Conservation (phyloP, 2,797 vertebrate species). For the Poecilia picta region DNA sequence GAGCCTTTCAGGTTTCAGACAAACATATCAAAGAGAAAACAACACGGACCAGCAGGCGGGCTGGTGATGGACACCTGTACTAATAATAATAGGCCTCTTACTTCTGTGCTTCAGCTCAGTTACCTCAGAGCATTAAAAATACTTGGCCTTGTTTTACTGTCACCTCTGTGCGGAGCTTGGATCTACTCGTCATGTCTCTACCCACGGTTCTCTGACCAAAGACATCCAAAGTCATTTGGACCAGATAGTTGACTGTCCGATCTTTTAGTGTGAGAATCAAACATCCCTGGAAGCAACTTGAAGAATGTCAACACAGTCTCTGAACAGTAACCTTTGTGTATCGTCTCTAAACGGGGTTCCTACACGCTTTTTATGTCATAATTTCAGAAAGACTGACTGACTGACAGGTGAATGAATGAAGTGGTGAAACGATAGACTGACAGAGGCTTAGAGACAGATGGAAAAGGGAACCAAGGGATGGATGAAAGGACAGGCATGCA, state of each 20-base stretch:
- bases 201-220: constrained; percentile 23
- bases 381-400: neutral
- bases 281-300: neutral
- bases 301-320: neutral
- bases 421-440: neutral
- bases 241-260: constrained; percentile 4
- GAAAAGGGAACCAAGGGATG: neutral
- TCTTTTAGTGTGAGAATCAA: constrained; percentile 6
- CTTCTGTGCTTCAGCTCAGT: neutral
- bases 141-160: constrained; percentile 26
- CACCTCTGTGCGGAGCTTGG: constrained; percentile 8
- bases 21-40: constrained; percentile 36
- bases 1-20: constrained; percentile 31
- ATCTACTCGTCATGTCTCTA: constrained; percentile 5
- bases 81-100: neutral
- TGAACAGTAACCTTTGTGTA: neutral
- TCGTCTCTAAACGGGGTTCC: neutral
- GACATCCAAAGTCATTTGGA: constrained; percentile 27
- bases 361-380: neutral
- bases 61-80: constrained; percentile 16
- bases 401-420: neutral
- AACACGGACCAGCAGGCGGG: neutral
- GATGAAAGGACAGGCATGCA: neutral
- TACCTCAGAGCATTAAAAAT: constrained; percentile 11
- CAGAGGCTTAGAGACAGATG: neutral